A percentile compares a stretch with the other conserved stretches of the same genome.
Evolutionary conservation across 2,113 vertebrate genomes (phyloP).

Genomic region (Solea senegalensis): DNA sequence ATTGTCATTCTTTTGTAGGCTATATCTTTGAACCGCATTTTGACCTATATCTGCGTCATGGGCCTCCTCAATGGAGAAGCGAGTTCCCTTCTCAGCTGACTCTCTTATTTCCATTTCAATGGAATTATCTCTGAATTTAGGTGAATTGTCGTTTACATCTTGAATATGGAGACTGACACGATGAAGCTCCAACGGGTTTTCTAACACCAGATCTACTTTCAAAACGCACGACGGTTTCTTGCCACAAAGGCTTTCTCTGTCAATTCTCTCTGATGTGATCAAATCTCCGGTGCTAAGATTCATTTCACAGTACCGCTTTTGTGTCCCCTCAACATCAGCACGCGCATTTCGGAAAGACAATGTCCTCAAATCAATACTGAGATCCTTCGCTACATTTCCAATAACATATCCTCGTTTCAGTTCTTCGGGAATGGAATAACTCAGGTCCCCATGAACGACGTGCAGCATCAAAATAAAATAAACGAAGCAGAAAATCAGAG

Average conservation of each 20-base stretch:
- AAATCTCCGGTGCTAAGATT: conserved; percentile 61
- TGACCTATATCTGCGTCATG: conserved; percentile 80
- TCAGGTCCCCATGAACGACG: conserved; percentile 66
- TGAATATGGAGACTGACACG: conserved; percentile 65
- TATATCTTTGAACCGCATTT: conserved; percentile 82
- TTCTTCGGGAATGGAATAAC: conserved; percentile 78
- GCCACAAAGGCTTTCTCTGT: conserved; percentile 67
- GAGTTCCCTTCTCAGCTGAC: conserved; percentile 42
- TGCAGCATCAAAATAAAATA: conserved; percentile 27
- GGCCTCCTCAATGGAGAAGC: conserved; percentile 76
- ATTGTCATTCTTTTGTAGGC: conserved; percentile 68
- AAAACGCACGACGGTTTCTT: conserved; percentile 58
- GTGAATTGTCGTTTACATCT: conserved; percentile 76
- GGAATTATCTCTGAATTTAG: conserved; percentile 59
- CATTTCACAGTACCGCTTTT: conserved; percentile 44
- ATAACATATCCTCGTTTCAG: conserved; percentile 76
- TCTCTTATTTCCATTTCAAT: conserved; percentile 64
- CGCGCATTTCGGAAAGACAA: conserved; percentile 70
- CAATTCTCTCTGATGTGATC: conserved; percentile 57
- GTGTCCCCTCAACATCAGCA: conserved; percentile 41
- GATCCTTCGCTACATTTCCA: conserved; percentile 80
- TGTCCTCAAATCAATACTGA: conserved; percentile 66
- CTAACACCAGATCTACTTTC: conserved; percentile 68
- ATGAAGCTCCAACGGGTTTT: conserved; percentile 72
- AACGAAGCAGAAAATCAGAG: background rate